Conservation (phyloP, 2,888 invertebrate genomes). For the Icerya purchasi region DNA sequence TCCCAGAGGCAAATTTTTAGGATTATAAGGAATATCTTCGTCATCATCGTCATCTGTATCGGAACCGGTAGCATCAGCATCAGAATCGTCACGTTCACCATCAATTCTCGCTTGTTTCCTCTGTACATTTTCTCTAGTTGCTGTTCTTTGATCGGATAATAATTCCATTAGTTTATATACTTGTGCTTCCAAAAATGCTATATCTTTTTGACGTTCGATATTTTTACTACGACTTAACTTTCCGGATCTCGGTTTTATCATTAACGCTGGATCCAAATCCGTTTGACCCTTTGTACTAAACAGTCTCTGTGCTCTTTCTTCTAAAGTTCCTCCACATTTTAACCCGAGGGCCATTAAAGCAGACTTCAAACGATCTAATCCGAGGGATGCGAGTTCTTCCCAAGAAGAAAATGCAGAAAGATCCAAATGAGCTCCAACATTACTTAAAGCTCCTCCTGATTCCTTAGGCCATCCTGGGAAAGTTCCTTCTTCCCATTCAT, state of each 20-base stretch:
- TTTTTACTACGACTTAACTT: conserved; percentile 38
- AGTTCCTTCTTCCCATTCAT: conserved; percentile 68
- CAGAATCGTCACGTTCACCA: conserved; percentile 78
- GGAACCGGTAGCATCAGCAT: conserved; percentile 63
- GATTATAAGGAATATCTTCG: conserved; percentile 91
- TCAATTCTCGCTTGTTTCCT: conserved; percentile 90
- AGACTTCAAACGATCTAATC: conserved; percentile 89
- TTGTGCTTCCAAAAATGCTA: conserved; percentile 72
- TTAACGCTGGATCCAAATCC: conserved; percentile 70
- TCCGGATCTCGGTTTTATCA: conserved; percentile 73
- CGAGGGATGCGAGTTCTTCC: conserved; percentile 90
- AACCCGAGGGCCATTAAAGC: conserved; percentile 88
- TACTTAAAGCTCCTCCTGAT: conserved; percentile 74
- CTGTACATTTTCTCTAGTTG: conserved; percentile 95
- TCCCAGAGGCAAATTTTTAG: conserved; percentile 94
- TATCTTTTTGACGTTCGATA: conserved; percentile 55
- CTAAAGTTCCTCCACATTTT: conserved; percentile 92
- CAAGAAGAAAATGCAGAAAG: conserved; percentile 93
- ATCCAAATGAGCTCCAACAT: conserved; percentile 90
- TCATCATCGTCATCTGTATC: conserved; percentile 60
- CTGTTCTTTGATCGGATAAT: conserved; percentile 60
- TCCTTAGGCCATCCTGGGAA: conserved; percentile 98
- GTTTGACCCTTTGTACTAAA: conserved; percentile 90
- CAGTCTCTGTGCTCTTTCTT: conserved; percentile 87
- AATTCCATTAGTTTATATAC: conserved; percentile 69